Percentiles rank a stretch among this genome's conserved stretches.
These are phyloP conservation scores for western clawed frog (Xenopus tropicalis) DNA, from an alignment of 2,113 vertebrate species.

Conservation along the genomic window UCB_Xtro_10.0 CM004443.2:82466001-82466500, in stretches of 20 bases:
- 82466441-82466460: neutral
- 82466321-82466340: neutral
- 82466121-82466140: neutral
- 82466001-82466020: neutral
- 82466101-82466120: neutral
- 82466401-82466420: neutral
- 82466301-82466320: neutral
- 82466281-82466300: neutral
- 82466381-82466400: neutral
- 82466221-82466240: neutral
- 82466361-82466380: neutral
- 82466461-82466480: neutral
- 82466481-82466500: too few relatives aligned
- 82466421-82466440: neutral
- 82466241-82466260: neutral
- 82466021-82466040: neutral
- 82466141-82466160: neutral
- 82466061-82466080: neutral
- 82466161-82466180: neutral
- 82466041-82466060: neutral
- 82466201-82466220: neutral
- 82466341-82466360: neutral
- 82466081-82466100: neutral
- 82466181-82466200: neutral
- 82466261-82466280: neutral